Evolutionary conservation across 2,888 invertebrate species (phyloP), one percentile per base, ranked within the genome.

Genomic region (Scrobipalpa atriplicella): DNA sequence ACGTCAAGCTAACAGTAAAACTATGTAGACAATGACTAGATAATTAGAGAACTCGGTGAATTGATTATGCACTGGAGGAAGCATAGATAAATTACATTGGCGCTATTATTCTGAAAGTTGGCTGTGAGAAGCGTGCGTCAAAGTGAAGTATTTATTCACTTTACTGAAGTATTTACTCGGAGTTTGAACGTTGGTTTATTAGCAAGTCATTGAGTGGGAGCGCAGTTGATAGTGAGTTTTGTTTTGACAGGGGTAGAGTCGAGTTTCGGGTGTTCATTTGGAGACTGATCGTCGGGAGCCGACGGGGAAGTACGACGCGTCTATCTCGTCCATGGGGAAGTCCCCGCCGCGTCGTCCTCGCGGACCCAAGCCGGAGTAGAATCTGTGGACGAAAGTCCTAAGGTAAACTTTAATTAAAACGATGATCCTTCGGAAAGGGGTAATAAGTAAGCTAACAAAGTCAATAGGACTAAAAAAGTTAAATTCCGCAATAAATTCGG

Each of bases 271-370:
- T 21, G 41, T 61, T 41, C 41, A 60, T 38, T 16, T 13, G 18
- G 41, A 66, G 77, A 21, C 87, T 85, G 88, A 87, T 51, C 90
- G 81, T 68, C 89, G 89, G 63, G 89, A 88, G 66, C 91, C 90
- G 71, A 90, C 86, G 74, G 92, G 91, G 77, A 91, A 87, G 65
- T 83, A 82, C 13, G 92, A 90, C 11, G 90, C 82, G 75, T 92
- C 92, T 63, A 91, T 90, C 78, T 91, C 90, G 71, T 91, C 91
- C 88, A 92, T 89, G 72, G 89, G 90, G 80, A 82, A 87, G 77
- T 90, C 90, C 9, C 85, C 76, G 67, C 76, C 75, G 73, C 75
- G 76, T 58, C 78, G 54, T 8, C 21, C 21, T 3, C 21, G 19
- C 10, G 21, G 18, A 10, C 54, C 54, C 54, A 21, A 11, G 3